Percentiles rank a stretch among this genome's conserved stretches.
Evolutionary conservation across 2,888 invertebrate genomes (phyloP).

Genomic region (Melinaea menophilus): DNA sequence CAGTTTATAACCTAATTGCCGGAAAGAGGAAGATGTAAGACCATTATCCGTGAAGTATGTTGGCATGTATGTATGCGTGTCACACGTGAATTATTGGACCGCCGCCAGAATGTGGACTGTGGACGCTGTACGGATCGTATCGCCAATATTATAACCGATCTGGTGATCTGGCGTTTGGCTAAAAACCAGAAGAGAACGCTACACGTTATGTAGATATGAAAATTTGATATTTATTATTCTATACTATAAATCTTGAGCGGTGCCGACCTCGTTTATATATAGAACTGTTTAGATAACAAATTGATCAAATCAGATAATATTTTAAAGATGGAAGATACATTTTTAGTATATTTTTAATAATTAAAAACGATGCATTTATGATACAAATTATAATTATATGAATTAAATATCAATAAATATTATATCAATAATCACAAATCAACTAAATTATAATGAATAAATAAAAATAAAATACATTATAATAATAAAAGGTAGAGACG

Average conservation of each 20-base stretch:
- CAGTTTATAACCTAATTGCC: conserved; percentile 29
- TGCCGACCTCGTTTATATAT: too few relatives aligned
- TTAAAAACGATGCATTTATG: too few relatives aligned
- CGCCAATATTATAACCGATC: conserved; percentile 29
- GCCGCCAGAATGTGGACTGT: conserved; percentile 34
- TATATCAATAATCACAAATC: too few relatives aligned
- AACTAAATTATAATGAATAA: neutral
- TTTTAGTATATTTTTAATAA: too few relatives aligned
- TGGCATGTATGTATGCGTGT: conserved; percentile 32
- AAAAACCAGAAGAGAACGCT: conserved; percentile 45
- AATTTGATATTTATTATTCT: too few relatives aligned
- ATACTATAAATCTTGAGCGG: too few relatives aligned
- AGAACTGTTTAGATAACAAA: too few relatives aligned
- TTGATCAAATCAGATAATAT: too few relatives aligned
- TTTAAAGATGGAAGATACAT: too few relatives aligned
- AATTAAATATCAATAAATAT: too few relatives aligned
- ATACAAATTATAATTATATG: too few relatives aligned
- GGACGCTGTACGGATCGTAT: neutral
- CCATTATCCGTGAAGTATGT: conserved; percentile 46
- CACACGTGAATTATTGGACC: conserved; percentile 55
- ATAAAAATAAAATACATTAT: conserved; percentile 6
- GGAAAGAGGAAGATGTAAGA: conserved; percentile 60
- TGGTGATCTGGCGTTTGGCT: conserved; percentile 46
- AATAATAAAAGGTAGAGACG: conserved; percentile 6
- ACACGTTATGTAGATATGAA: neutral